Evolutionary conservation across 2,113 vertebrate species (phyloP).

Genomic region (Lichenostomus cassidix): DNA sequence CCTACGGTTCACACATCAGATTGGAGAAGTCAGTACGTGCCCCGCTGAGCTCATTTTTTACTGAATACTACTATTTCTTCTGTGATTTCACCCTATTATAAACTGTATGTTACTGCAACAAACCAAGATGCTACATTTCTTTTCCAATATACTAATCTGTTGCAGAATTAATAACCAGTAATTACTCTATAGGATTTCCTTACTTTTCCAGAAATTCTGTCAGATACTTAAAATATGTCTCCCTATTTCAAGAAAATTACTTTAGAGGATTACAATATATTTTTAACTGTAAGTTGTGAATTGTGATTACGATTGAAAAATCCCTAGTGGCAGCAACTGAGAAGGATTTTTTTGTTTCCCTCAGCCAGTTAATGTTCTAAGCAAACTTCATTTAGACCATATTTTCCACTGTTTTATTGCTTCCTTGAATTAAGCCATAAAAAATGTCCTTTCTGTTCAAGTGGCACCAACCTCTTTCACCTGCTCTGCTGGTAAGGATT

Average conservation of each 20-base stretch:
- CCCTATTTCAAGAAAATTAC: neutral
- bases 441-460: neutral
- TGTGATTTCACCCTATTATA: neutral
- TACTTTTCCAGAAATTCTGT: neutral
- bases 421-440: neutral
- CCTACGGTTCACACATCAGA: neutral
- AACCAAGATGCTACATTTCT: neutral
- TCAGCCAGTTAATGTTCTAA: neutral
- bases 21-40: neutral
- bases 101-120: neutral
- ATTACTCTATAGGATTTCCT: neutral
- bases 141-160: neutral
- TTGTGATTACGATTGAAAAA: neutral
- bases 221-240: neutral
- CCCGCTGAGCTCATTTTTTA: neutral
- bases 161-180: neutral
- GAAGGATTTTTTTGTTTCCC: neutral
- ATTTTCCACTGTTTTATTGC: neutral
- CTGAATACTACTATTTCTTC: neutral
- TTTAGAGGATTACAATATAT: neutral
- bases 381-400: neutral
- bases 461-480: neutral
- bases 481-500: neutral
- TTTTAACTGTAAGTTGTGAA: neutral
- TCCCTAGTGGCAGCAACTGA: neutral